A percentile compares a stretch with the other conserved stretches of the same genome.
These are phyloP conservation scores for Steromphala cineraria DNA, from an alignment of 2,888 invertebrate genomes.

Conservation along the genomic window DNA sequence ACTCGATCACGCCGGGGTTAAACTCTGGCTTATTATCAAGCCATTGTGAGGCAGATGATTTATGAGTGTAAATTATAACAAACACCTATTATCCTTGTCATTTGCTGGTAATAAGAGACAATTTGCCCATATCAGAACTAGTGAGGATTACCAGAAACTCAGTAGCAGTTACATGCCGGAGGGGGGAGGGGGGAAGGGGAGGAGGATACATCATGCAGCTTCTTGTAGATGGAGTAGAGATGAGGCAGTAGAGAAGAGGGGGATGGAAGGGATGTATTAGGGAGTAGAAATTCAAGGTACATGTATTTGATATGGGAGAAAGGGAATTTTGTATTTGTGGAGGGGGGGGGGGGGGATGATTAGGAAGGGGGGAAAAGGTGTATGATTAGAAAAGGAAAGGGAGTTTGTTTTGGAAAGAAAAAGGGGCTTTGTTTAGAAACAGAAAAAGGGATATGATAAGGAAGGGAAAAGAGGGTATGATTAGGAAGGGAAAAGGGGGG, in stretches of 20 bases:
- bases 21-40: background rate
- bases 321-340: too few species aligned
- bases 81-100: slow-evolving; percentile 10
- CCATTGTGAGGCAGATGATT: slow-evolving; percentile 2
- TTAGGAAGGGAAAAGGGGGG: too few species aligned
- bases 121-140: background rate
- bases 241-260: background rate
- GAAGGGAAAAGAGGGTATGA: too few species aligned
- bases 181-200: background rate
- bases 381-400: too few species aligned
- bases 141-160: background rate
- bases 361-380: too few species aligned
- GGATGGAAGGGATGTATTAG: too few species aligned
- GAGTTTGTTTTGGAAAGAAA: too few species aligned
- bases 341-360: background rate
- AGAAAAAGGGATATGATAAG: too few species aligned
- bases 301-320: too few species aligned
- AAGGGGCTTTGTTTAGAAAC: too few species aligned
- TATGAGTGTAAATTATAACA: slow-evolving; percentile 10
- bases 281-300: too few species aligned
- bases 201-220: background rate
- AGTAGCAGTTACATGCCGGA: background rate
- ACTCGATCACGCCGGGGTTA: background rate
- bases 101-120: background rate
- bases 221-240: background rate